These are phyloP conservation scores for Lamprotornis superbus DNA, from an alignment of 2,113 vertebrate species.

Conservation along the genomic window DNA sequence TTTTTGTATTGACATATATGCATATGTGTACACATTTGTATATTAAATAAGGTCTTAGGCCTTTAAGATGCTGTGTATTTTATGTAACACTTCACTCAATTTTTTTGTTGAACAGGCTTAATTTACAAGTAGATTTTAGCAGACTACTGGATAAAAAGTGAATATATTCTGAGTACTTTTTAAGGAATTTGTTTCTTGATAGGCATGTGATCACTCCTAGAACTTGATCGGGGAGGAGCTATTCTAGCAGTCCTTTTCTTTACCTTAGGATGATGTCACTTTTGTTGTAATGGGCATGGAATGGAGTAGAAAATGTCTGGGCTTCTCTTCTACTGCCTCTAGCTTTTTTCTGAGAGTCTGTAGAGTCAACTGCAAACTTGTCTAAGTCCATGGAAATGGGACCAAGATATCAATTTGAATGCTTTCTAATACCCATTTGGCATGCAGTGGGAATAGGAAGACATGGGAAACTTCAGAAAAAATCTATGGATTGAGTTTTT, in stretches of 20 bases:
- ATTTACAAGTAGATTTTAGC: background rate
- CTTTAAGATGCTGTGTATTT: background rate
- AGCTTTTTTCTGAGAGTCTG: background rate
- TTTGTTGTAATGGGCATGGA: background rate
- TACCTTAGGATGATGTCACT: background rate
- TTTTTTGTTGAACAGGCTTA: background rate
- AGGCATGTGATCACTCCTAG: background rate
- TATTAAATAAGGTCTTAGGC: background rate
- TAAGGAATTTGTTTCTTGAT: background rate
- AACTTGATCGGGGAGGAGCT: background rate
- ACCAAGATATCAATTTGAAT: background rate
- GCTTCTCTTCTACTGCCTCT: background rate
- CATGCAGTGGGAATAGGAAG: background rate
- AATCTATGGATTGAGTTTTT: no score
- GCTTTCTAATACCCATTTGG: background rate
- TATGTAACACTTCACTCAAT: background rate
- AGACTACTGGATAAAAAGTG: background rate
- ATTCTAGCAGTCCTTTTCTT: background rate
- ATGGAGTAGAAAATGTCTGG: background rate
- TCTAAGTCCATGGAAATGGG: background rate
- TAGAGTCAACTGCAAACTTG: background rate
- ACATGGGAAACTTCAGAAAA: background rate
- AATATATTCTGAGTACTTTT: background rate
- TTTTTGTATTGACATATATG: background rate
- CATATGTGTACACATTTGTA: accelerated